These are phyloP conservation scores for Diplogasteroides magnus DNA, from an alignment of 1,140 invertebrate genomes.

Conservation along the genomic window DNA sequence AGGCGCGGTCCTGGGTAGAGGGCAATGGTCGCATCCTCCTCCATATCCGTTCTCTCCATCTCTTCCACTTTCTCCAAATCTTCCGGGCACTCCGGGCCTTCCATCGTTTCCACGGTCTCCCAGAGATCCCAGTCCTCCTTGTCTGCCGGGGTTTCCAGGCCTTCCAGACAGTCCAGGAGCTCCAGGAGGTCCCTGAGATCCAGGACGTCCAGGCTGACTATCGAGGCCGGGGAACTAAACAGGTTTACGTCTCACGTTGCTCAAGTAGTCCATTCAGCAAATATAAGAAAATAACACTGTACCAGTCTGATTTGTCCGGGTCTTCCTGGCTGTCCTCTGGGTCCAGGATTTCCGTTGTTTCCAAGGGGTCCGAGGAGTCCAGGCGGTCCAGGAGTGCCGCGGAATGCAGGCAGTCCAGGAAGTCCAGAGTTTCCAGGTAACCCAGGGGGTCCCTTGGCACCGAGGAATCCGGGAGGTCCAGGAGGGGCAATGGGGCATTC, in stretches of 20 bases:
- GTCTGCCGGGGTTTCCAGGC: not conserved
- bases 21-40: no score
- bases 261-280: no score
- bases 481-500: slow-evolving; percentile 38
- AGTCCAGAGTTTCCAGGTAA: not conserved
- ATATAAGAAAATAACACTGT: no score
- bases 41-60: no score
- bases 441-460: not conserved
- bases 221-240: not conserved
- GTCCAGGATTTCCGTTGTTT: not conserved
- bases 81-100: not conserved
- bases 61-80: no score
- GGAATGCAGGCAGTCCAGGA: no score
- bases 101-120: not conserved
- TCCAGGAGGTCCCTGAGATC: not conserved
- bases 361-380: not conserved
- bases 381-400: not conserved
- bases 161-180: slow-evolving; percentile 1
- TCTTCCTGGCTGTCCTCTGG: no score
- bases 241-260: not conserved
- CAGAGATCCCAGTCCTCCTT: not conserved
- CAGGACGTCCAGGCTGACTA: not conserved
- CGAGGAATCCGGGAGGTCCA: slow-evolving; percentile 3
- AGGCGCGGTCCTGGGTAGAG: no score
- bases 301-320: no score